Evolutionary conservation across 2,888 invertebrate genomes (phyloP), one percentile per base, ranked within the genome.

Genomic region (Stenchaetothrips biformis): DNA sequence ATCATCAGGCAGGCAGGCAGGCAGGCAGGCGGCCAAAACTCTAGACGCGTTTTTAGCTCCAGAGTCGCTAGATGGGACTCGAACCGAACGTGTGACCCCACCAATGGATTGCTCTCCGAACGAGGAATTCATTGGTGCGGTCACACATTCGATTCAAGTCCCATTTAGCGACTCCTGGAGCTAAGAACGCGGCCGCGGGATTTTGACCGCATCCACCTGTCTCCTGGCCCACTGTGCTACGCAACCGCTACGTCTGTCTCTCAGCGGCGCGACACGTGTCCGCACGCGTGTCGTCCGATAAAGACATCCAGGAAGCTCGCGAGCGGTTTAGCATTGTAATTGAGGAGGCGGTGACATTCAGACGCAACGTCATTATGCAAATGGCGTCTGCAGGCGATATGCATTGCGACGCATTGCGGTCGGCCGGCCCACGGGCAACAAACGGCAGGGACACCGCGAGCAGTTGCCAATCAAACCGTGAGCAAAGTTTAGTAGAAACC

Each of bases 331-430:
- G 53, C 25, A 74, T 21, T 25, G 67, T 74, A 74, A 74, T 21
- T 4, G 67, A 74, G 67, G 25, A 74, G 67, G 67, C 67, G 67
- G 67, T 74, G 67, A 74, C 67, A 74, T 74, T 74, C 11, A 74
- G 67, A 74, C 25, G 67, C 67, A 21, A 74, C 67, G 67, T 74
- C 25, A 74, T 74, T 74, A 74, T 74, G 67, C 67, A 74, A 74
- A 74, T 74, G 37, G 13, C 53, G 53, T 53, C 53, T 53, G 53
- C 53, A 53, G 53, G 67, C 7, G 67, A 21, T 21, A 25, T 74
- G 67, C 67, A 25, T 74, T 74, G 67, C 67, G 21, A 13, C 6
- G 53, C 53, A 16, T 37, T 37, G 67, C 67, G 13, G 53, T 53
- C 53, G 7, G 18, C 9, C 67, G 7, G 11, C 67, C 67, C 67